Conservation (phyloP, 2,797 vertebrate species). For the Sphenopsis melanotis region DNA sequence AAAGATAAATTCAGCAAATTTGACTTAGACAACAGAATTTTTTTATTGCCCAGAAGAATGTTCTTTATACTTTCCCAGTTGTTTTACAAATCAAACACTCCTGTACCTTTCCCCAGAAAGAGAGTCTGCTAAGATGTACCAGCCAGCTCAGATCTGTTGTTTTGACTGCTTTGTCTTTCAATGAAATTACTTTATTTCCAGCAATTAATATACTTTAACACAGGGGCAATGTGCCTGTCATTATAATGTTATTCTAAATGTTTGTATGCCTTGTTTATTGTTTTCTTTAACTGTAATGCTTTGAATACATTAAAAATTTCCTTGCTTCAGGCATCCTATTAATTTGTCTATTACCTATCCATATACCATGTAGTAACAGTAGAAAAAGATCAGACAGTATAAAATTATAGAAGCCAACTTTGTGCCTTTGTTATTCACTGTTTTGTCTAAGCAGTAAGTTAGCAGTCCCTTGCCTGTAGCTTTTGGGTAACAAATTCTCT, state of each 20-base stretch:
- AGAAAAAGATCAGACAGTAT: not conserved
- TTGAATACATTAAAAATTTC: not conserved
- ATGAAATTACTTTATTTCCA: not conserved
- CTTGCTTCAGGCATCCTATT: not conserved
- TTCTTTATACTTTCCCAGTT: not conserved
- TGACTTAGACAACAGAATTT: not conserved
- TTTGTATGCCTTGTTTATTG: not conserved
- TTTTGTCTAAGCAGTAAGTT: not conserved
- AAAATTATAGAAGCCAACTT: not conserved
- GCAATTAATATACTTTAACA: not conserved
- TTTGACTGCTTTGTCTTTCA: not conserved
- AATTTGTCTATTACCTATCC: not conserved
- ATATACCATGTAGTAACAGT: not conserved
- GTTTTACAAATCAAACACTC: slow-evolving; percentile 13
- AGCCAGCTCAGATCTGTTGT: not conserved
- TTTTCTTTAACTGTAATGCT: not conserved
- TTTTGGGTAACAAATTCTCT: not conserved
- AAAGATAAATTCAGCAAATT: slow-evolving; percentile 41
- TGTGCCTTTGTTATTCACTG: not conserved
- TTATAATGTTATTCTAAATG: not conserved
- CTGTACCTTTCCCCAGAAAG: not conserved
- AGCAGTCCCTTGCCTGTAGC: not conserved
- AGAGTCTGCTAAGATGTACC: not conserved
- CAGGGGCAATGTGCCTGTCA: not conserved
- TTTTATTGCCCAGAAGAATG: not conserved